These are phyloP conservation scores for Drosophila bocqueti DNA, from an alignment of 1,140 invertebrate species.

Conservation along the genomic window DNA sequence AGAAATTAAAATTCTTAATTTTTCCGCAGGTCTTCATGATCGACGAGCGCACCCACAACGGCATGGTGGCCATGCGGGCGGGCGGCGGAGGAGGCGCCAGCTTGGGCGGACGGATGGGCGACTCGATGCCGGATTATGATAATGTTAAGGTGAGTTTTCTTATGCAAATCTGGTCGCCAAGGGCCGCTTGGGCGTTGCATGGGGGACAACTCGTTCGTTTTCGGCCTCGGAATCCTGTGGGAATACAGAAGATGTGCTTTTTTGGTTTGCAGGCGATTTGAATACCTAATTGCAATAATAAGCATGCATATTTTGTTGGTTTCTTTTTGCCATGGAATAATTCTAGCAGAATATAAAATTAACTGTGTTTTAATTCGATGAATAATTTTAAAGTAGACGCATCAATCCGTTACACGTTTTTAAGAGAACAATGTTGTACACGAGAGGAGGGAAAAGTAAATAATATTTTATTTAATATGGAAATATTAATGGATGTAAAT, in stretches of 20 bases:
- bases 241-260: conserved; percentile 67
- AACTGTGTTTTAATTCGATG: not conserved
- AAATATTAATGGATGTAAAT: no score
- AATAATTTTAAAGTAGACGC: not conserved
- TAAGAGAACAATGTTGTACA: not conserved
- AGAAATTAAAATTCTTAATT: conserved; percentile 1
- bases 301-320: conserved; percentile 17
- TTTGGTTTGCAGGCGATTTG: conserved; percentile 60
- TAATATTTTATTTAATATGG: not conserved
- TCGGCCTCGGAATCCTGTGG: conserved; percentile 36
- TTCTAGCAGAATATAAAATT: conserved; percentile 1
- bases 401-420: not conserved
- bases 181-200: not conserved
- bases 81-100: conserved; percentile 64
- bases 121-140: conserved; percentile 86
- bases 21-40: conserved; percentile 81
- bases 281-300: conserved; percentile 59
- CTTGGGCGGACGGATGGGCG: conserved; percentile 78
- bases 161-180: conserved; percentile 62
- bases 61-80: conserved; percentile 76
- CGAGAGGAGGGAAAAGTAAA: not conserved
- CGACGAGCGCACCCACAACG: conserved; percentile 82
- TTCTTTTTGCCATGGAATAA: not conserved
- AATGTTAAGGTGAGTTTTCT: conserved; percentile 86
- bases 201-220: conserved; percentile 28